Conservation (phyloP, 2,113 vertebrate genomes). For the Colistium nudipinnis region DNA sequence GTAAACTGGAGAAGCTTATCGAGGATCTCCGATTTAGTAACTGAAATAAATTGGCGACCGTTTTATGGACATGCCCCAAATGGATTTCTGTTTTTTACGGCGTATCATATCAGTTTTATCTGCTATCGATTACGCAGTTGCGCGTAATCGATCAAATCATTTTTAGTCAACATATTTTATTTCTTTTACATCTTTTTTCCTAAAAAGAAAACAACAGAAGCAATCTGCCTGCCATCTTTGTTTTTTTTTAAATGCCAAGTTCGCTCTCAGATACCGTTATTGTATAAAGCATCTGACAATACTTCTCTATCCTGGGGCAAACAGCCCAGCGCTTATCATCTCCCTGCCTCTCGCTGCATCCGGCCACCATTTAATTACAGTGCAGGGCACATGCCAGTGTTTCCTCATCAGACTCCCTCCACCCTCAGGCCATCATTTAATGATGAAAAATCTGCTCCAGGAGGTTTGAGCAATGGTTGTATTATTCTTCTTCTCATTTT, state of each 20-base stretch:
- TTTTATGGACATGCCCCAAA: too few species aligned
- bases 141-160: too few species aligned
- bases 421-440: constrained; percentile 76
- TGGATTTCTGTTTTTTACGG: too few species aligned
- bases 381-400: constrained; percentile 48
- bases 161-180: too few species aligned
- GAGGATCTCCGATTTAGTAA: background rate
- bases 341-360: constrained; percentile 61
- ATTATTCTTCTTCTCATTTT: constrained; percentile 41
- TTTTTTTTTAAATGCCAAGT: constrained; percentile 26
- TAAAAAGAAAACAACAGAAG: constrained; percentile 4
- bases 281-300: constrained; percentile 71
- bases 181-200: background rate
- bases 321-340: constrained; percentile 66
- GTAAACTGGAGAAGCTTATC: background rate
- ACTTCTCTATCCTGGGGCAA: constrained; percentile 65
- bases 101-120: too few species aligned
- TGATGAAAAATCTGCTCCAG: constrained; percentile 70
- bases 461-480: constrained; percentile 58
- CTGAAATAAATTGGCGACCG: too few species aligned
- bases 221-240: constrained; percentile 52
- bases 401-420: constrained; percentile 49
- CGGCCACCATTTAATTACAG: constrained; percentile 79
- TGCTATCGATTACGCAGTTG: too few species aligned
- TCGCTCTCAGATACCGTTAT: constrained; percentile 68